Evolutionary conservation across 2,797 vertebrate species (phyloP).

Genomic region (Micropoecilia bifurca): DNA sequence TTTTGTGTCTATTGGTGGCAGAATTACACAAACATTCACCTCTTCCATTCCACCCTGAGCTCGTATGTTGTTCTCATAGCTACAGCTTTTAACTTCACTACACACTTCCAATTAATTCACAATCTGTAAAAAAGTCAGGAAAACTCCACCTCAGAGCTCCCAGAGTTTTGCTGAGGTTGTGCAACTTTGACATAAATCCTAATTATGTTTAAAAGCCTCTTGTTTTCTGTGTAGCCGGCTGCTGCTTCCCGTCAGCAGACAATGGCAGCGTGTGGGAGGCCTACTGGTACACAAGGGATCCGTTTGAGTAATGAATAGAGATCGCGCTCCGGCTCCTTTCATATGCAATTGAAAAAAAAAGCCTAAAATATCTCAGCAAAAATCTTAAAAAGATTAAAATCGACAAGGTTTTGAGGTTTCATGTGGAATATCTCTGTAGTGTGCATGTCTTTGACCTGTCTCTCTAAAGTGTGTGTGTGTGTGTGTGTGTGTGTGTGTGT

Average conservation of each 20-base stretch:
- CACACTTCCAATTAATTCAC: constrained; percentile 62
- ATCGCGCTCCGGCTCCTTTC: constrained; percentile 32
- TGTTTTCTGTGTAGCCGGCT: constrained; percentile 62
- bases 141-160: constrained; percentile 63
- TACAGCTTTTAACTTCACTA: constrained; percentile 46
- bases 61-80: constrained; percentile 46
- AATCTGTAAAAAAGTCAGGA: constrained; percentile 58
- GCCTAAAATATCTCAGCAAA: constrained; percentile 19
- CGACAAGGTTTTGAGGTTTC: neutral
- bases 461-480: neutral
- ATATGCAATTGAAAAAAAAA: constrained; percentile 18
- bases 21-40: constrained; percentile 38
- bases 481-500: neutral
- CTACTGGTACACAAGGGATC: constrained; percentile 43
- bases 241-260: constrained; percentile 68
- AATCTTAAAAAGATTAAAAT: neutral
- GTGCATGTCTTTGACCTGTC: neutral
- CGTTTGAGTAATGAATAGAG: constrained; percentile 59
- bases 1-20: constrained; percentile 11
- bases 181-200: constrained; percentile 60
- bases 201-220: constrained; percentile 72
- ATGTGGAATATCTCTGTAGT: neutral
- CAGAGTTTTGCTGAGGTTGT: constrained; percentile 58
- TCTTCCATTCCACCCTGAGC: constrained; percentile 23
- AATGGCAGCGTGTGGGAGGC: constrained; percentile 64